phyloP scores from a whole-genome alignment of 2,888 invertebrate genomes.

The Yponomeuta plumbellus region DNA sequence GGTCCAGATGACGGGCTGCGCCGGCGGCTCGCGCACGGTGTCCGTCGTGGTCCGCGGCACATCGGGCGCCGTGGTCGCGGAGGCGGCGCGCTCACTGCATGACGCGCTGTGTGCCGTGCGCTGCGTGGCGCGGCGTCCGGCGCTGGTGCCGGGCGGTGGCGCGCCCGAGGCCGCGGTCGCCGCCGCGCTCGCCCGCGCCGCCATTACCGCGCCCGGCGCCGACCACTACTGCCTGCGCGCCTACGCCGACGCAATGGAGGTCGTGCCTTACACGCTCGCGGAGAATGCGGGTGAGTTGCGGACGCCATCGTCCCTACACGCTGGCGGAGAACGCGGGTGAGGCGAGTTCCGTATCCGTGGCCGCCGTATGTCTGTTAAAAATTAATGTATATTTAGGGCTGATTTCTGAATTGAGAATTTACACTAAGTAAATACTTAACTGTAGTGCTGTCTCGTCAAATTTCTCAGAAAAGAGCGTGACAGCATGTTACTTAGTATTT shows the following conservation, averaged over 20 bases:
- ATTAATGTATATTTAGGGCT: too few relatives aligned
- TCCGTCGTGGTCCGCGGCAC: slow-evolving; percentile 92
- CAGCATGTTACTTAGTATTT: too few relatives aligned
- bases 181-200: slow-evolving; percentile 85
- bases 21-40: slow-evolving; percentile 91
- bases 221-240: slow-evolving; percentile 97
- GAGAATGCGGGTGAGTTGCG: slow-evolving; percentile 60
- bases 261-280: slow-evolving; percentile 67
- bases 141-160: slow-evolving; percentile 96
- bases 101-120: slow-evolving; percentile 86
- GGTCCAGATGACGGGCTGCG: slow-evolving; percentile 87
- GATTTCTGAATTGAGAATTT: too few relatives aligned
- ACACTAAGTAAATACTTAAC: too few relatives aligned
- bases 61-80: slow-evolving; percentile 91
- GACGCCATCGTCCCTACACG: not conserved
- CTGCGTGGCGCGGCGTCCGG: slow-evolving; percentile 95
- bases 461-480: too few relatives aligned
- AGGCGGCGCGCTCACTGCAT: slow-evolving; percentile 89
- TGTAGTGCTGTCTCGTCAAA: too few relatives aligned
- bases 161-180: slow-evolving; percentile 98
- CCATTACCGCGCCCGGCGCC: slow-evolving; percentile 91
- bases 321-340: too few relatives aligned
- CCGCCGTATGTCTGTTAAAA: too few relatives aligned
- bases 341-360: too few relatives aligned
- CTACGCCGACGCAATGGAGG: slow-evolving; percentile 96